Conservation (phyloP, 30 jellyfish, hydroid and myxozoan genomes). For the Chrysaora quinquecirrha region DNA sequence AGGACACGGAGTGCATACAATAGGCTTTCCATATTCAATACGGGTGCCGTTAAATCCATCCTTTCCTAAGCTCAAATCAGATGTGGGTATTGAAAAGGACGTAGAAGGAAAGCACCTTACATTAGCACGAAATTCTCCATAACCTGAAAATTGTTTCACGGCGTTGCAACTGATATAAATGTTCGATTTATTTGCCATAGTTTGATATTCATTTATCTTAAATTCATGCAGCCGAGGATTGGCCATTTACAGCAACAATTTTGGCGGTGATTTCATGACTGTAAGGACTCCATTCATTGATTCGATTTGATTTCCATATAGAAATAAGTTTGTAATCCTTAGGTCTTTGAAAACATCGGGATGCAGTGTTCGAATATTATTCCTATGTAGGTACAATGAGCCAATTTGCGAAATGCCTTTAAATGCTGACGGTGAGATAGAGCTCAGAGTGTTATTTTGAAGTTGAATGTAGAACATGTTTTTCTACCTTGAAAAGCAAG, state of each 20-base stretch:
- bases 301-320: slow-evolving; percentile 22
- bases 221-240: neutral
- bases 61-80: neutral
- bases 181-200: neutral
- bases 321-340: slow-evolving; percentile 4
- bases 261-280: slow-evolving; percentile 27
- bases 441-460: slow-evolving; percentile 2
- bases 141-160: neutral
- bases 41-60: slow-evolving; percentile 33
- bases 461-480: neutral
- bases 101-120: slow-evolving; percentile 31
- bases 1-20: slow-evolving; percentile 43
- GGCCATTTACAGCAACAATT: neutral
- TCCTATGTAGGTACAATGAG: slow-evolving; percentile 34
- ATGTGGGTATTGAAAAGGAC: neutral
- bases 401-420: slow-evolving; percentile 13
- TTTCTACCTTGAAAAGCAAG: neutral
- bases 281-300: slow-evolving; percentile 29
- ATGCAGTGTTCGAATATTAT: neutral
- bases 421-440: slow-evolving; percentile 14
- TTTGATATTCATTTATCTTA: neutral
- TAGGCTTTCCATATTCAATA: neutral
- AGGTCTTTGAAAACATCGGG: slow-evolving; percentile 21
- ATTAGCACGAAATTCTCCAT: neutral
- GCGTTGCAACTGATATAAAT: slow-evolving; percentile 8